These are phyloP conservation scores for Cairina moschata DNA, from an alignment of 2,113 vertebrate genomes.

Conservation along the genomic window DNA sequence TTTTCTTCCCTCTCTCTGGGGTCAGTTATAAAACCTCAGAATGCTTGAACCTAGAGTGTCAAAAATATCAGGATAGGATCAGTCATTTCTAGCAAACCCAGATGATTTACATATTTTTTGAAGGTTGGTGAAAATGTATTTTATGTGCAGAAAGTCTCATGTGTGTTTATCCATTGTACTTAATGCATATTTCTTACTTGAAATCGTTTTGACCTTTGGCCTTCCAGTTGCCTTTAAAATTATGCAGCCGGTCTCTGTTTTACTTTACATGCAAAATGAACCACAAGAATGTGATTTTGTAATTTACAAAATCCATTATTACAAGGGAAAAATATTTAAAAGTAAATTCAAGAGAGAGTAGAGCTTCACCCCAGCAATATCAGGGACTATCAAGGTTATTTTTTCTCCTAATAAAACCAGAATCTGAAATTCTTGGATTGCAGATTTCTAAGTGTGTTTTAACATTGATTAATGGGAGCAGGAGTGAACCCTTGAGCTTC, in stretches of 20 bases:
- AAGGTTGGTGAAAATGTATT: slow-evolving; percentile 7
- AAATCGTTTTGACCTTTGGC: slow-evolving; percentile 4
- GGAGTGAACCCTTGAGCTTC: neutral
- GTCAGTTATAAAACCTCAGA: neutral
- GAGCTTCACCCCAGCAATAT: neutral
- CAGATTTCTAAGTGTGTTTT: neutral
- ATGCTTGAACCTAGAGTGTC: neutral
- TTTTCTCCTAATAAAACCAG: neutral
- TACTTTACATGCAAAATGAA: neutral
- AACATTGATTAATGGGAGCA: neutral
- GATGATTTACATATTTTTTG: neutral
- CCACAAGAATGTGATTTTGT: neutral
- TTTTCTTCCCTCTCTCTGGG: neutral
- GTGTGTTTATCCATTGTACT: neutral
- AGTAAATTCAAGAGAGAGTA: neutral
- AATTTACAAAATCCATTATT: neutral
- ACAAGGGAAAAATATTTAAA: neutral
- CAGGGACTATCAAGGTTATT: neutral
- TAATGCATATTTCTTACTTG: neutral
- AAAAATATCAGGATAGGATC: neutral
- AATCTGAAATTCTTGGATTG: neutral
- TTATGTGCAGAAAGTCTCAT: neutral
- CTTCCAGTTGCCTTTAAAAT: neutral
- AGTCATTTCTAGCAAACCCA: neutral
- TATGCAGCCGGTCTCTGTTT: neutral